phyloP scores from a whole-genome alignment of 2,888 invertebrate species.

The Drosophila siamana region DNA sequence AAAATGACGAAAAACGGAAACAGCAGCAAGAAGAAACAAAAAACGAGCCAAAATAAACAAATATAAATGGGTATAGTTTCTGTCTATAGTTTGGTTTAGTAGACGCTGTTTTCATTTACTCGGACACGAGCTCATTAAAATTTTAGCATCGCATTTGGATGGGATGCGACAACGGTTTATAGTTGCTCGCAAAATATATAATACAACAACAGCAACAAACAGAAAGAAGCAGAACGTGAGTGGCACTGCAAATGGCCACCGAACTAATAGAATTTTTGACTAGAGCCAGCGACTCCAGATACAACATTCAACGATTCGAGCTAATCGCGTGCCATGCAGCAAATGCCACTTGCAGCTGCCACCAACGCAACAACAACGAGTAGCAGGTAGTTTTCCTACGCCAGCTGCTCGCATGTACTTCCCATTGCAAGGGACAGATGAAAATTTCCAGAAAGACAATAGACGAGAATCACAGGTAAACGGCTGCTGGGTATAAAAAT shows the following conservation, averaged over 20 bases:
- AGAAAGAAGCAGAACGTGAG: slow-evolving; percentile 12
- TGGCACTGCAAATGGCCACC: slow-evolving; percentile 12
- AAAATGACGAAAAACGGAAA: slow-evolving; percentile 41
- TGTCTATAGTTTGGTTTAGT: slow-evolving; percentile 9
- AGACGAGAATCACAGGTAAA: slow-evolving; percentile 15
- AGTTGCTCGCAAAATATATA: slow-evolving; percentile 17
- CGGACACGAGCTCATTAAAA: slow-evolving; percentile 56
- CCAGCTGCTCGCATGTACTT: slow-evolving; percentile 53
- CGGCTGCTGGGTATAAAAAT: slow-evolving; percentile 54
- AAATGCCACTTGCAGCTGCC: slow-evolving; percentile 67
- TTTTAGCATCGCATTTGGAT: slow-evolving; percentile 38
- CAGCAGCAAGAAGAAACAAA: slow-evolving; percentile 4
- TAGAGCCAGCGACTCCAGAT: slow-evolving; percentile 8
- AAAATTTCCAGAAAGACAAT: slow-evolving; percentile 34
- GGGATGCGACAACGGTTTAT: slow-evolving; percentile 37
- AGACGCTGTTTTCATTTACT: slow-evolving; percentile 19
- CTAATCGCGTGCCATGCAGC: slow-evolving; percentile 64
- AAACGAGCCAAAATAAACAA: neutral
- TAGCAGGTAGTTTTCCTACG: slow-evolving; percentile 60
- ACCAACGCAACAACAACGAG: neutral
- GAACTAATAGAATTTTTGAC: slow-evolving; percentile 35
- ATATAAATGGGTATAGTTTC: neutral
- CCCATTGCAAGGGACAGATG: slow-evolving; percentile 37
- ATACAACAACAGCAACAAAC: too few species aligned
- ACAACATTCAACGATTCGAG: slow-evolving; percentile 32